These are phyloP conservation scores for Agonopterix heracliana DNA, from an alignment of 2,888 invertebrate genomes.

Conservation along the genomic window DNA sequence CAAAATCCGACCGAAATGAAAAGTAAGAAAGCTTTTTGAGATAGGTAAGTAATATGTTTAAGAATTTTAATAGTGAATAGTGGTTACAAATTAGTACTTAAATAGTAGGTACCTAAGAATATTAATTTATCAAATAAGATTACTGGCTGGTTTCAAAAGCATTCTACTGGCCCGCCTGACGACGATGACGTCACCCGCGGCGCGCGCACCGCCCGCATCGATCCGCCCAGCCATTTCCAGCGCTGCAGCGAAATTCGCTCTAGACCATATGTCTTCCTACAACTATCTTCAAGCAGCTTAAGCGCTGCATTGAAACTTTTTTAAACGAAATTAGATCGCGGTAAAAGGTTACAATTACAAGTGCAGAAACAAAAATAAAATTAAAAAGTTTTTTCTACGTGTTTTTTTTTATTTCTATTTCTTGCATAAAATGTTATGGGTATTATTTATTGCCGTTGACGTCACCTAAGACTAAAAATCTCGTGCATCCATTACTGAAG, in stretches of 20 bases:
- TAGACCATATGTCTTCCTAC: slow-evolving; percentile 6
- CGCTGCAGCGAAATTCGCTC: slow-evolving; percentile 40
- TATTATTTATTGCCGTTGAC: no score
- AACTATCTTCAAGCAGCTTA: slow-evolving; percentile 28
- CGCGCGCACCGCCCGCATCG: slow-evolving; percentile 66
- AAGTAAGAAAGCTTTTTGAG: no score
- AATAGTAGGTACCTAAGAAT: no score
- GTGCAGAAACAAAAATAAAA: slow-evolving; percentile 13
- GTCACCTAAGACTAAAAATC: no score
- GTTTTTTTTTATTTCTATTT: no score
- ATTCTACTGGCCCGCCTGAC: slow-evolving; percentile 50
- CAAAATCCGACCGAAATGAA: no score
- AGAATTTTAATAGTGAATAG: no score
- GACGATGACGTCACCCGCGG: slow-evolving; percentile 62
- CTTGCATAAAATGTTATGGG: no score
- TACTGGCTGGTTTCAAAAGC: slow-evolving; percentile 32
- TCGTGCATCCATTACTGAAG: no score
- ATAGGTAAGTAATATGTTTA: no score
- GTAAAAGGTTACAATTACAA: slow-evolving; percentile 36
- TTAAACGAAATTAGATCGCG: slow-evolving; percentile 19
- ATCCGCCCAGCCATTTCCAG: slow-evolving; percentile 47
- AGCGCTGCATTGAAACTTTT: slow-evolving; percentile 33
- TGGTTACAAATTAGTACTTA: no score
- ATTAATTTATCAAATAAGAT: no score
- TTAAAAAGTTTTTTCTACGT: slow-evolving; percentile 2